Conservation (phyloP, 2,888 invertebrate genomes). For the Odontothrips loti region DNA sequence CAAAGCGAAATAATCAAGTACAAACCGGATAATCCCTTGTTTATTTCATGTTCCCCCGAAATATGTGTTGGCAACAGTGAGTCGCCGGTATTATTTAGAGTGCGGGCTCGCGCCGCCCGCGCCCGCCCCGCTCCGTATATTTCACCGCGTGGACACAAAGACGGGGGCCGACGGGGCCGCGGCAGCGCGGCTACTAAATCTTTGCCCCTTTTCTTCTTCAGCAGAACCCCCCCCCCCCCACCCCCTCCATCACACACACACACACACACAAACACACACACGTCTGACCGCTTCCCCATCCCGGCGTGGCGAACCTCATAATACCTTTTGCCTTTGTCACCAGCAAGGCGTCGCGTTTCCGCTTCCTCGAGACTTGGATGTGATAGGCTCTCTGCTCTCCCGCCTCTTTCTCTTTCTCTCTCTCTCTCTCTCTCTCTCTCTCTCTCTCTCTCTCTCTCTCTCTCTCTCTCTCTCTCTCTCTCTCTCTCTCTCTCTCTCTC, state of each 20-base stretch:
- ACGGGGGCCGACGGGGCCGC: not conserved
- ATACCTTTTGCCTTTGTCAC: no score
- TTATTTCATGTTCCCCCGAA: conserved; percentile 14
- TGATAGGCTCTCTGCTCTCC: not conserved
- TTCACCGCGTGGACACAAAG: conserved; percentile 22
- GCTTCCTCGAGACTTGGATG: no score
- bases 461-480: not conserved
- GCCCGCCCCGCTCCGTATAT: conserved; percentile 11
- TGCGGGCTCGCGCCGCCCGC: conserved; percentile 16
- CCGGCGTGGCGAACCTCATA: no score
- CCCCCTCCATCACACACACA: not conserved
- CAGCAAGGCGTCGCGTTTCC: no score
- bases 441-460: not conserved
- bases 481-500: not conserved
- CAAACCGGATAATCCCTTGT: conserved; percentile 10
- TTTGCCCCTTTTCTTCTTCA: not conserved
- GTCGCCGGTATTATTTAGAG: conserved; percentile 20
- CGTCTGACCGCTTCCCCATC: no score
- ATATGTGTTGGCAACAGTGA: conserved; percentile 1
- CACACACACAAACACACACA: no score
- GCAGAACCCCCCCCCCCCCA: no score
- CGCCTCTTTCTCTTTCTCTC: not conserved
- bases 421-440: not conserved
- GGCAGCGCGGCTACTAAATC: not conserved
- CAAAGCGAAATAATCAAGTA: conserved; percentile 11